Base-by-base conservation (phyloP, 2,797 vertebrate species). In the Spheniscus humboldti region DNA sequence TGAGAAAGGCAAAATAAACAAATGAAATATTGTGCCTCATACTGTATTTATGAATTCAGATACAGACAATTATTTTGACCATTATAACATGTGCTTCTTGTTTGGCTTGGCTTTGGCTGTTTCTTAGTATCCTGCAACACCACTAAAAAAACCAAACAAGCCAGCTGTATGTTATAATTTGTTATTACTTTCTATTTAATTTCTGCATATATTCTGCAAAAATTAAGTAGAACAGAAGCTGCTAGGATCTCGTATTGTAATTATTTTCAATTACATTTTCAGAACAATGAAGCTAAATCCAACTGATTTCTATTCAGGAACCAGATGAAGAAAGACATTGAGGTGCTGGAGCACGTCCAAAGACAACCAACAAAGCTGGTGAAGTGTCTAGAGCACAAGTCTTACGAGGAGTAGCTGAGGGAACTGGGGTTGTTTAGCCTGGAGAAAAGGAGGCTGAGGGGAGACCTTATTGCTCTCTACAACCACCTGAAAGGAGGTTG, bases 311-410 rank as follows among this genome's bases (percentile, higher is more conserved):
- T 55, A 25, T 45, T 79, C n/a, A 86, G 67, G 59, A 81, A 73
- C 11, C 16, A 48, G 30, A 24, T 60, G 24, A 87, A 68, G 48
- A 86, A 37, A 64, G 37, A 39, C 4, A 43, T 1, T 31, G 52
- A 86, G 57, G 37, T 18, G 31, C 33, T 64, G 37, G 5, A 75
- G 24, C 1, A 0, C 0, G 10, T 55, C 22, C 28, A 77, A n/a
- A 45, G 55, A 66, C 43, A 13, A 15, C 31, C 39, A 68, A 17
- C 0, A 0, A n/a, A 45, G 60, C 45, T 50, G 69, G 13, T 10
- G 37, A 56, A 35, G 33, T 13, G 13, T 13, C 60, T 53, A 27
- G 41, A 39, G 20, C 8, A 52, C 20, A 57, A 27, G 13, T 7
- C 4, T 13, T 18, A 12, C 19, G 5, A 45, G 64, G 8, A 76